A percentile compares a stretch with the other conserved stretches of the same genome.
Evolutionary conservation across 2,113 vertebrate genomes (phyloP).

Genomic region (Lepisosteus osseus): DNA sequence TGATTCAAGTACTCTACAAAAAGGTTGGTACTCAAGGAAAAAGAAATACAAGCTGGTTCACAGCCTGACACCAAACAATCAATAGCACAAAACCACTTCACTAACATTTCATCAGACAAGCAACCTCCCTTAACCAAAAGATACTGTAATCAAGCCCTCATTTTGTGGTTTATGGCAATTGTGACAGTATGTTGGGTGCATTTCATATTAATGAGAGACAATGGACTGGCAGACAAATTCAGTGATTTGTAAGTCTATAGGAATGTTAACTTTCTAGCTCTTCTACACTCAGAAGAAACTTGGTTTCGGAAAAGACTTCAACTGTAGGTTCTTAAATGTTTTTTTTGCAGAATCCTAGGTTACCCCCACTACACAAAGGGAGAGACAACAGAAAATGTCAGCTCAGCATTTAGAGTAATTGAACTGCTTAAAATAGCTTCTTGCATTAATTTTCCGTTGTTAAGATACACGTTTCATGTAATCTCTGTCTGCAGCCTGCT

Average conservation of each 20-base stretch:
- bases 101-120: too few species aligned
- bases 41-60: too few species aligned
- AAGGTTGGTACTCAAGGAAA: too few species aligned
- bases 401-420: not conserved
- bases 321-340: not conserved
- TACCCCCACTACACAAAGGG: too few species aligned
- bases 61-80: too few species aligned
- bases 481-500: not conserved
- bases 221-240: not conserved
- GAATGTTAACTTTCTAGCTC: not conserved
- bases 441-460: slow-evolving; percentile 10
- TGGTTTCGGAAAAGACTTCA: not conserved
- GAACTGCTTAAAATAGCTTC: slow-evolving; percentile 3
- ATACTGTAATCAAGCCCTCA: not conserved
- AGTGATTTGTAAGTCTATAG: not conserved
- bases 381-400: too few species aligned
- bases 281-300: not conserved
- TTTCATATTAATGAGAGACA: not conserved
- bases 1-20: too few species aligned
- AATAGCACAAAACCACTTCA: too few species aligned
- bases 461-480: not conserved
- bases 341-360: too few species aligned
- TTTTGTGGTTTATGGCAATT: not conserved
- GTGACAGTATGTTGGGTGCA: not conserved
- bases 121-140: not conserved